Conservation (phyloP, 2,113 vertebrate genomes). For the Toxotes chatareus region DNA sequence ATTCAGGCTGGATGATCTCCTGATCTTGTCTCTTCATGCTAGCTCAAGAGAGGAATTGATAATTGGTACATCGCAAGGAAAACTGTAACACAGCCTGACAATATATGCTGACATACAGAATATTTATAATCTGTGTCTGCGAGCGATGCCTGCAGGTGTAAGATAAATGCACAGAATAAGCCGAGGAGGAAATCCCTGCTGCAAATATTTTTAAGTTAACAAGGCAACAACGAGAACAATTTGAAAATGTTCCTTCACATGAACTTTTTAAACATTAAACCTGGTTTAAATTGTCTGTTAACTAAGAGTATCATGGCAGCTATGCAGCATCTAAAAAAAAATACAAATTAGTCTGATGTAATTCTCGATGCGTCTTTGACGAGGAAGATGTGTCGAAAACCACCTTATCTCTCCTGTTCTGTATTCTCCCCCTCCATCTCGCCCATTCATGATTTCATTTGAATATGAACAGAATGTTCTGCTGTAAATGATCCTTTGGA, state of each 20-base stretch:
- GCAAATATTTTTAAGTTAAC: not conserved
- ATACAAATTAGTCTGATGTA: rapidly evolving
- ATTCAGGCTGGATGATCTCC: not conserved
- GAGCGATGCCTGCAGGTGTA: conserved; percentile 16
- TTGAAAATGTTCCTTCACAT: not conserved
- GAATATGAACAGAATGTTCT: not conserved
- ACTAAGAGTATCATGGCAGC: no score
- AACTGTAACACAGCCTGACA: not conserved
- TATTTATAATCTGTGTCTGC: not conserved
- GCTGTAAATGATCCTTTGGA: not conserved
- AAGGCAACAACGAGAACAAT: not conserved
- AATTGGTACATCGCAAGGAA: not conserved
- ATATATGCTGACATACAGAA: not conserved
- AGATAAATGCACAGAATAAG: conserved; percentile 26
- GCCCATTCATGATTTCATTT: not conserved
- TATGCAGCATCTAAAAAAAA: not conserved
- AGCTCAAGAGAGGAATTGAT: not conserved
- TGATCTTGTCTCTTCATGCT: not conserved
- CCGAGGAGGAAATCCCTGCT: not conserved
- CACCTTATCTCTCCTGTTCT: not conserved
- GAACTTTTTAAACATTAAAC: not conserved
- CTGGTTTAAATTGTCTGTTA: not conserved
- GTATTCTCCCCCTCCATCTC: not conserved
- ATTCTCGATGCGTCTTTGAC: not conserved
- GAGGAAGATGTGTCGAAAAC: not conserved